Conservation (phyloP, 92 coral and sea anemone genomes). For the Epizoanthus illoricatus region DNA sequence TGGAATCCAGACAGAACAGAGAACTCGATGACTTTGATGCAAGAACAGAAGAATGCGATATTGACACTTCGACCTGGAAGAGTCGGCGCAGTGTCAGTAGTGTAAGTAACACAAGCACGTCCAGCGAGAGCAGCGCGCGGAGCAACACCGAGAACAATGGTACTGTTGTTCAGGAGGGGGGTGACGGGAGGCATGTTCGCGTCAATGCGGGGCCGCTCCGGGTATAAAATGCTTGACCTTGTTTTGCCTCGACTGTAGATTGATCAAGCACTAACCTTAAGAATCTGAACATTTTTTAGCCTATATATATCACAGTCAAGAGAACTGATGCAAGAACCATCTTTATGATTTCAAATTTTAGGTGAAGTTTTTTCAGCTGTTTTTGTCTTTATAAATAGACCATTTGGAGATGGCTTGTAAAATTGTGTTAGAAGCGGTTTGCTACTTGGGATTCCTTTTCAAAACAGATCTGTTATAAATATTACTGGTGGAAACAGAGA, state of each 20-base stretch:
- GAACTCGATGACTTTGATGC: constrained; percentile 37
- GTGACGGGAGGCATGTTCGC: constrained; percentile 13
- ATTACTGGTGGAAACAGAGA: too few relatives aligned
- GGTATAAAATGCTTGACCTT: constrained; percentile 1
- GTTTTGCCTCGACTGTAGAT: background rate
- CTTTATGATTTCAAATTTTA: constrained; percentile 21
- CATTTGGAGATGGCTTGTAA: too few relatives aligned
- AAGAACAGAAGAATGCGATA: constrained; percentile 29
- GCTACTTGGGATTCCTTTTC: too few relatives aligned
- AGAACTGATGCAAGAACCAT: background rate
- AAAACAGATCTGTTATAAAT: too few relatives aligned
- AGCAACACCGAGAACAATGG: constrained; percentile 40
- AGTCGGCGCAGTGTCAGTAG: constrained; percentile 34
- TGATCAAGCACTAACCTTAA: background rate
- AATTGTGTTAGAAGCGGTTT: too few relatives aligned
- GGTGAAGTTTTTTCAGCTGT: constrained; percentile 28
- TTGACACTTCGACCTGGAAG: constrained; percentile 39
- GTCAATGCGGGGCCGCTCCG: constrained; percentile 21
- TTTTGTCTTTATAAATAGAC: background rate
- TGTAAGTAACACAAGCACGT: constrained; percentile 30
- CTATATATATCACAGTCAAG: too few relatives aligned
- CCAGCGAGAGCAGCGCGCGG: constrained; percentile 24
- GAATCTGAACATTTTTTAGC: too few relatives aligned
- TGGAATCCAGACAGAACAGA: constrained; percentile 39
- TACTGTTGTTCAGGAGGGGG: constrained; percentile 26